Conservation (phyloP, 1,140 invertebrate species). For the Trichomalopsis sarcophagae region DNA sequence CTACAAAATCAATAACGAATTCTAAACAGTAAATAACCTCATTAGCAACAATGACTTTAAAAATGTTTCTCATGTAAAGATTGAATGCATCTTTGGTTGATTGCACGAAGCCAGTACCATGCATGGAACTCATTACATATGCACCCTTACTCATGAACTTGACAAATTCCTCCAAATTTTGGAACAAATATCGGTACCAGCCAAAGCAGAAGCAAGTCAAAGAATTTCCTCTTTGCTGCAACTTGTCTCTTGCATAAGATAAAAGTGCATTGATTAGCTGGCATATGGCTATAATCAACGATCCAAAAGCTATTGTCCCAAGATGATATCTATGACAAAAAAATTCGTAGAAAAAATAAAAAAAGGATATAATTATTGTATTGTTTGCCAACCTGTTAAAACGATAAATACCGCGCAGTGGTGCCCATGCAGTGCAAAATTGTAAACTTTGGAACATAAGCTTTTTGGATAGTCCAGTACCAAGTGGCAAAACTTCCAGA, state of each 20-base stretch:
- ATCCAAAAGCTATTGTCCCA: slow-evolving; percentile 95
- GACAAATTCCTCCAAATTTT: slow-evolving; percentile 85
- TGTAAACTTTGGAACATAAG: too few species aligned
- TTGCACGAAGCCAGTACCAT: slow-evolving; percentile 10
- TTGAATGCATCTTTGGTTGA: slow-evolving; percentile 32
- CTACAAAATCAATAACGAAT: background rate
- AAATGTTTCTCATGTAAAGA: slow-evolving; percentile 26
- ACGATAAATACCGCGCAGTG: background rate
- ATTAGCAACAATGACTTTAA: background rate
- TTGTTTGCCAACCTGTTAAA: background rate
- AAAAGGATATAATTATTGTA: too few species aligned
- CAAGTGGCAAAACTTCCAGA: too few species aligned
- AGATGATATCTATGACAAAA: slow-evolving; percentile 86
- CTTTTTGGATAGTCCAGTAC: too few species aligned
- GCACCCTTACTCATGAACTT: slow-evolving; percentile 7
- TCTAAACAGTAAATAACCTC: background rate
- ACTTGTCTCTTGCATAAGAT: background rate
- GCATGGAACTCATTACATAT: slow-evolving; percentile 23
- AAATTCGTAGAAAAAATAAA: too few species aligned
- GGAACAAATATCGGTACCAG: slow-evolving; percentile 76
- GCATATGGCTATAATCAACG: slow-evolving; percentile 64
- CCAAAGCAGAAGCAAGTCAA: background rate
- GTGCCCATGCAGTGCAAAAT: too few species aligned
- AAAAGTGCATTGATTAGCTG: background rate
- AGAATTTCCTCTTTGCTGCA: background rate